These are phyloP conservation scores for Athrips mouffetella DNA, from an alignment of 2,888 invertebrate genomes.

Conservation along the genomic window DNA sequence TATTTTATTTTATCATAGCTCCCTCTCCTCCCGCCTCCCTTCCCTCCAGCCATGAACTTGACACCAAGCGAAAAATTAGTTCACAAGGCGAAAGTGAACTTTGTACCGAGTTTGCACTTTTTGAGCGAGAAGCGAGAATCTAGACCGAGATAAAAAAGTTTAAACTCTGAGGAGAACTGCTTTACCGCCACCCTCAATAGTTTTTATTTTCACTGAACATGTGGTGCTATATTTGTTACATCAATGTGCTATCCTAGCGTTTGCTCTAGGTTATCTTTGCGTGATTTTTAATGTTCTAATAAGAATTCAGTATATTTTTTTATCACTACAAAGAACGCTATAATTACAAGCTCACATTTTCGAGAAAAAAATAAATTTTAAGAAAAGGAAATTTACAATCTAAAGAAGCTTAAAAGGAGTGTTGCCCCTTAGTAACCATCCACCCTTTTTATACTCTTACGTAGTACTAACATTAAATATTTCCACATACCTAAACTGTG, in stretches of 20 bases:
- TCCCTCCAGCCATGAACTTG: slow-evolving; percentile 69
- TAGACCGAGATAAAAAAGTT: slow-evolving; percentile 74
- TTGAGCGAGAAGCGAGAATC: slow-evolving; percentile 53
- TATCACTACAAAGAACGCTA: too few relatives aligned
- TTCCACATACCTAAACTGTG: not conserved
- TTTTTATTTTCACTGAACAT: too few relatives aligned
- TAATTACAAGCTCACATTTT: too few relatives aligned
- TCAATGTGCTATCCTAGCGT: too few relatives aligned
- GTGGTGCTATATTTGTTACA: too few relatives aligned
- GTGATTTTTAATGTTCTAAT: too few relatives aligned
- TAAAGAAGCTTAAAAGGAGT: too few relatives aligned
- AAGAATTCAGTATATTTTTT: too few relatives aligned
- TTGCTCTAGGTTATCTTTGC: too few relatives aligned
- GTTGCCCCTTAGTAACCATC: not conserved
- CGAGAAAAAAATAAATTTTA: too few relatives aligned
- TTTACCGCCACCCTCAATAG: too few relatives aligned
- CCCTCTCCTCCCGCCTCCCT: slow-evolving; percentile 33
- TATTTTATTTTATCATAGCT: slow-evolving; percentile 77
- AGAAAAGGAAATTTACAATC: too few relatives aligned
- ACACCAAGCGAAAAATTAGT: slow-evolving; percentile 77
- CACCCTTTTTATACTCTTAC: not conserved
- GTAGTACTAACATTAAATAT: not conserved
- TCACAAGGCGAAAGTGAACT: slow-evolving; percentile 77
- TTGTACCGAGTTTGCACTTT: slow-evolving; percentile 75
- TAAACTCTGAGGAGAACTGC: not conserved